A percentile compares a stretch with the other conserved stretches of the same genome.
These are phyloP conservation scores for Tiaroga cobitis DNA, from an alignment of 2,797 vertebrate species.

Conservation along the genomic window DNA sequence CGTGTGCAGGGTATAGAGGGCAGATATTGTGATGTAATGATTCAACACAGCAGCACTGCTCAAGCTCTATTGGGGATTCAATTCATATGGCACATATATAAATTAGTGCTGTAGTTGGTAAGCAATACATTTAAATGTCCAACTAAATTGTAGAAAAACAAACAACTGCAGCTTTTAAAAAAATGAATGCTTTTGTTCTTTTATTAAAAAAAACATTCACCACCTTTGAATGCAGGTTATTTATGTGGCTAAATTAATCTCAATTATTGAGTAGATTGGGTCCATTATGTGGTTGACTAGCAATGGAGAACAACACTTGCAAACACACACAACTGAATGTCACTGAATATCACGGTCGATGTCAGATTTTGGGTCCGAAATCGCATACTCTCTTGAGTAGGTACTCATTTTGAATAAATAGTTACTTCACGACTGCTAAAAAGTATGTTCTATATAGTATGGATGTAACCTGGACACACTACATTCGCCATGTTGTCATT, in stretches of 20 bases:
- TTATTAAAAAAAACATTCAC: neutral
- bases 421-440: too few species aligned
- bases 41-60: too few species aligned
- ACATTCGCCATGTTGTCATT: too few species aligned
- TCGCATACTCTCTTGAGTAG: too few species aligned
- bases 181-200: neutral
- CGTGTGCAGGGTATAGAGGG: neutral
- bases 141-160: neutral
- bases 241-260: neutral
- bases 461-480: too few species aligned
- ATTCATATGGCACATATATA: neutral
- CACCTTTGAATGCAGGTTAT: neutral
- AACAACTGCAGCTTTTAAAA: too few species aligned
- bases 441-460: too few species aligned
- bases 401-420: too few species aligned
- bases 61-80: neutral
- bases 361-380: too few species aligned
- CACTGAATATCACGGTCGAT: too few species aligned
- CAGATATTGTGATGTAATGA: neutral
- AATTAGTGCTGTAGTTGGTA: neutral
- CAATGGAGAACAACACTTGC: neutral
- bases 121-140: neutral
- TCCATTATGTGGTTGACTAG: neutral
- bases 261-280: neutral
- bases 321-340: too few species aligned